A percentile compares a stretch with the other conserved stretches of the same genome.
These are phyloP conservation scores for Seladonia tumulorum DNA, from an alignment of 2,888 invertebrate species.

Conservation along the genomic window DNA sequence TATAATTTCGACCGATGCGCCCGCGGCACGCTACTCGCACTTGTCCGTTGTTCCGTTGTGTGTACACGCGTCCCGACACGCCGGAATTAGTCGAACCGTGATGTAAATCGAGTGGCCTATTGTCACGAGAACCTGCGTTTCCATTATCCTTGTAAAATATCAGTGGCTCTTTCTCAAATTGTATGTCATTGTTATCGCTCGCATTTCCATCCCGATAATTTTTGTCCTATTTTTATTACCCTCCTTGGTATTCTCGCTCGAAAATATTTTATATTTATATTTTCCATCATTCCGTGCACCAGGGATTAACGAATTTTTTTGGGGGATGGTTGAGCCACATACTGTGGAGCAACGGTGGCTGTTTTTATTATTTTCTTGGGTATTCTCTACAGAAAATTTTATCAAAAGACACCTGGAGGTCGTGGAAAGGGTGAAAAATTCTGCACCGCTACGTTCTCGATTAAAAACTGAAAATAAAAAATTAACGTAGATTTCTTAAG, in stretches of 20 bases:
- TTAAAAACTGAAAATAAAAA: too few relatives aligned
- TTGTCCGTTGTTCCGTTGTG: neutral
- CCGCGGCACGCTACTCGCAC: neutral
- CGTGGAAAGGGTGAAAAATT: neutral
- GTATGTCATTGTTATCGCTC: neutral
- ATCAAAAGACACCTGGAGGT: neutral
- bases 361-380: neutral
- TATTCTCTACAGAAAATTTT: neutral
- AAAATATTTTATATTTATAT: too few relatives aligned
- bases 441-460: neutral
- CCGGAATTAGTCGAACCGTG: neutral
- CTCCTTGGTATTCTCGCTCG: neutral
- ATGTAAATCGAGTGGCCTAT: neutral
- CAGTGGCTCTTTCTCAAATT: neutral
- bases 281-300: too few relatives aligned
- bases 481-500: neutral
- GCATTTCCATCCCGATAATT: neutral
- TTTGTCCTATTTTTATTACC: neutral
- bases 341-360: neutral
- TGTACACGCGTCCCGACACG: neutral
- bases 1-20: constrained; percentile 68
- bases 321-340: too few relatives aligned
- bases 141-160: neutral
- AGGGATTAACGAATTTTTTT: too few relatives aligned
- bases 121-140: neutral